These are phyloP conservation scores for Lepilemur ruficaudatus DNA, from an alignment of 2,797 vertebrate species.

Conservation along the genomic window DNA sequence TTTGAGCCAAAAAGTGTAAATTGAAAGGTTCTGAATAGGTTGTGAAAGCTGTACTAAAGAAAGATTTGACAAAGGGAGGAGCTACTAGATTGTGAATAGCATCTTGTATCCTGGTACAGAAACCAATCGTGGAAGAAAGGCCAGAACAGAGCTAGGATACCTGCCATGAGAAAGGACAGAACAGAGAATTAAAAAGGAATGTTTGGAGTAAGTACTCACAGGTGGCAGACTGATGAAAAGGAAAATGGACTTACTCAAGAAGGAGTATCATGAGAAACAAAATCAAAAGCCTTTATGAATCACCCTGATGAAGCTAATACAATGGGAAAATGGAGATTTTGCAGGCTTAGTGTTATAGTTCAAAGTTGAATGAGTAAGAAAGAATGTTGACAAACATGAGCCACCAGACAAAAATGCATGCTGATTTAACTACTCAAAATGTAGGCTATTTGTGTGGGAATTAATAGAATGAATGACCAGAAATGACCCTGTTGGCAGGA, in stretches of 20 bases:
- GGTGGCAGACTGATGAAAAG: not conserved
- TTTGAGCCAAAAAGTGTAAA: not conserved
- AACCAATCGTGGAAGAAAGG: not conserved
- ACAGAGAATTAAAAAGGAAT: not conserved
- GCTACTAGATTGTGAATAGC: not conserved
- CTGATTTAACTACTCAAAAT: not conserved
- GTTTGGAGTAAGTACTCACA: not conserved
- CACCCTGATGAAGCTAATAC: not conserved
- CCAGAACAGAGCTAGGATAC: not conserved
- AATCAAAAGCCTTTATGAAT: not conserved
- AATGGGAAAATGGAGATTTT: not conserved
- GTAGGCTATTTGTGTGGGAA: conserved; percentile 52
- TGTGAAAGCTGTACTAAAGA: not conserved
- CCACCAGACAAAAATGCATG: conserved; percentile 31
- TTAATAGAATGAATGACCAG: conserved; percentile 57
- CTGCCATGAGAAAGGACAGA: not conserved
- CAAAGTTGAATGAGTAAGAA: conserved; percentile 28
- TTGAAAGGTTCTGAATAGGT: not conserved
- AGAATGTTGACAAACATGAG: conserved; percentile 35
- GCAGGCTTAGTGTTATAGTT: not conserved
- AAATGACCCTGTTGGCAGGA: conserved; percentile 62
- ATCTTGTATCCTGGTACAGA: accelerated
- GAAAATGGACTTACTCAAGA: not conserved
- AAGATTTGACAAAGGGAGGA: not conserved
- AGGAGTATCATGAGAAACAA: not conserved